These are phyloP conservation scores for Drosophila aldrichi DNA, from an alignment of 2,888 invertebrate genomes.

Conservation along the genomic window DNA sequence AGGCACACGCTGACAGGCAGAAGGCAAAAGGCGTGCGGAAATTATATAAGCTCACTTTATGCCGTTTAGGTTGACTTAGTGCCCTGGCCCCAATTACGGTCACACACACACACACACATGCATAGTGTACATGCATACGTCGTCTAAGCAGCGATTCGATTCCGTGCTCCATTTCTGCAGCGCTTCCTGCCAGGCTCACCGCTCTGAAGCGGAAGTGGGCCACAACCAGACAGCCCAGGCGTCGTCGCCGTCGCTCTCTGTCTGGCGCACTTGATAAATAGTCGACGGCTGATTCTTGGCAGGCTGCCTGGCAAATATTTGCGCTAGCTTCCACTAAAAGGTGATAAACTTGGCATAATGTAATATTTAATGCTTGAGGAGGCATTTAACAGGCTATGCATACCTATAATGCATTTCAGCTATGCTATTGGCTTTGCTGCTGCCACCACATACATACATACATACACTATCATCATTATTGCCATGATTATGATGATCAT, in stretches of 20 bases:
- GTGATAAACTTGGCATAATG: constrained; percentile 74
- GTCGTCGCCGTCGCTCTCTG: constrained; percentile 8
- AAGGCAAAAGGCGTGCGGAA: constrained; percentile 58
- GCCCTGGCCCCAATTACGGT: constrained; percentile 55
- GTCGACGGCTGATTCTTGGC: constrained; percentile 48
- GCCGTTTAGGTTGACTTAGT: constrained; percentile 63
- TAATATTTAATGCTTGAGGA: constrained; percentile 67
- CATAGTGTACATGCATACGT: constrained; percentile 13
- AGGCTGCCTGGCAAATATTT: constrained; percentile 61
- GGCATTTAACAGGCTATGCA: constrained; percentile 49
- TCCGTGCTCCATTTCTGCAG: constrained; percentile 57
- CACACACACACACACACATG: constrained; percentile 8
- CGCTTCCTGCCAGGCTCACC: constrained; percentile 46
- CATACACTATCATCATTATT: constrained; percentile 2
- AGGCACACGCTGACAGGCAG: constrained; percentile 34
- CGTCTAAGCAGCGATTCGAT: constrained; percentile 40
- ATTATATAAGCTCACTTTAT: constrained; percentile 70
- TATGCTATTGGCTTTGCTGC: constrained; percentile 14
- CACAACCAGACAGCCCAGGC: constrained; percentile 32
- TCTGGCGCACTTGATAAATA: constrained; percentile 56
- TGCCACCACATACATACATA: background rate
- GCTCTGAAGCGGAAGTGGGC: constrained; percentile 27
- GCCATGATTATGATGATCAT: background rate
- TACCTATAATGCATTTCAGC: constrained; percentile 48
- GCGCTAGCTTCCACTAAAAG: constrained; percentile 60